Evolutionary conservation across 2,113 vertebrate species (phyloP).

Genomic region (Chloropsis cyanopogon): DNA sequence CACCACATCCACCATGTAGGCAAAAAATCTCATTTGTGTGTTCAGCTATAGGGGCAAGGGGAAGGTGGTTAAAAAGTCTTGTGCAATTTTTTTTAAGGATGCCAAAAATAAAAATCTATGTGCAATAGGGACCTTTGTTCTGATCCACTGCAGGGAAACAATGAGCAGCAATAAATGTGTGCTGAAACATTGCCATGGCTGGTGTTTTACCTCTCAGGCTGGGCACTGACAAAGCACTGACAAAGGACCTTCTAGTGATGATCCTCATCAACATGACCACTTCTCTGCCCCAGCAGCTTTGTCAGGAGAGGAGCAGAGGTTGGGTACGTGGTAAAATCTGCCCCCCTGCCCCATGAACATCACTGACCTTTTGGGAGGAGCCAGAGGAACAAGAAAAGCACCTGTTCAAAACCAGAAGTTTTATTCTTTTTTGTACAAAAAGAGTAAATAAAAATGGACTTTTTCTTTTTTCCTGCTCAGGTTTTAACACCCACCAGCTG

Average conservation of each 20-base stretch:
- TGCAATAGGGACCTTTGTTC: slow-evolving; percentile 54
- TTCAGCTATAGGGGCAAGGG: not conserved
- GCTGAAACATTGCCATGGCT: not conserved
- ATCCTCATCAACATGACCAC: not conserved
- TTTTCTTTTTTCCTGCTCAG: not conserved
- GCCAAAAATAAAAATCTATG: slow-evolving; percentile 57
- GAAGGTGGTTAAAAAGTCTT: not conserved
- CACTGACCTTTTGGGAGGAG: not conserved
- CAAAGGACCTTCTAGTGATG: not conserved
- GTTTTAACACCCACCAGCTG: not conserved
- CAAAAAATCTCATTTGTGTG: not conserved
- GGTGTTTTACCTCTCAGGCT: not conserved
- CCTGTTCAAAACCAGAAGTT: not conserved
- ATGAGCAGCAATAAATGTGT: slow-evolving; percentile 72
- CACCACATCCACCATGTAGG: not conserved
- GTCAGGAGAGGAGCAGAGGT: not conserved
- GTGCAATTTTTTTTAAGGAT: slow-evolving; percentile 54
- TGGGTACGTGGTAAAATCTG: not conserved
- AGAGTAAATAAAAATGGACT: not conserved
- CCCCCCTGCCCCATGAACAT: not conserved
- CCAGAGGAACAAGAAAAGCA: not conserved
- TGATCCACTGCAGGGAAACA: slow-evolving; percentile 64
- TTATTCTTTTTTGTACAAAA: slow-evolving; percentile 43
- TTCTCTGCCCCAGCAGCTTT: not conserved
- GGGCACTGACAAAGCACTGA: not conserved